Percentiles rank a stretch among this genome's conserved stretches.
These are phyloP conservation scores for Eleginops maclovinus DNA, from an alignment of 2,113 vertebrate species.

Conservation along the genomic window DNA sequence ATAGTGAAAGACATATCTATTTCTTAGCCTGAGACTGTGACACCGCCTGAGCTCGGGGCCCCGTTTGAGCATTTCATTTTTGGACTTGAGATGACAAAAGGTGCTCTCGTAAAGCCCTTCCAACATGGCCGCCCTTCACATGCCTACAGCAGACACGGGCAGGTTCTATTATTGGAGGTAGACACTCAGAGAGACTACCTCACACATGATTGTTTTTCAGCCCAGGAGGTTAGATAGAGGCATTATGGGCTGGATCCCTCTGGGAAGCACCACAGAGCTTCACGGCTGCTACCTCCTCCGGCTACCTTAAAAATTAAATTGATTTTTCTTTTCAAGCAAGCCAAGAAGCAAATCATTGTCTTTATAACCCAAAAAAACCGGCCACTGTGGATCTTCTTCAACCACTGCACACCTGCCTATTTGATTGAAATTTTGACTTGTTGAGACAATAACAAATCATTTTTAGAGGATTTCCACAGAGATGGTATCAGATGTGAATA, in stretches of 20 bases:
- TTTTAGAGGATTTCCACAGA: constrained; percentile 28
- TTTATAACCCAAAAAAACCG: constrained; percentile 47
- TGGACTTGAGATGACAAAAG: constrained; percentile 1
- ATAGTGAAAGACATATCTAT: background rate
- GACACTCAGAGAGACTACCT: constrained; percentile 40
- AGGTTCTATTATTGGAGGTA: constrained; percentile 50
- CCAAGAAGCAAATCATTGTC: constrained; percentile 49
- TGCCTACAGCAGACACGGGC: constrained; percentile 27
- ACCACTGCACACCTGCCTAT: constrained; percentile 18
- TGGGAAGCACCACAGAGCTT: constrained; percentile 35
- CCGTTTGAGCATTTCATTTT: background rate
- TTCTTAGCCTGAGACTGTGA: background rate
- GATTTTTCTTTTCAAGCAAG: constrained; percentile 54
- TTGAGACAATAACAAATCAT: constrained; percentile 37
- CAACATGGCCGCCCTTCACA: constrained; percentile 21
- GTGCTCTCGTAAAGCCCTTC: constrained; percentile 17
- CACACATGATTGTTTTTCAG: constrained; percentile 66
- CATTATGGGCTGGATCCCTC: constrained; percentile 41
- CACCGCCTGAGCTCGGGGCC: background rate
- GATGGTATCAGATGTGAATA: constrained; percentile 19
- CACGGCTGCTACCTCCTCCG: constrained; percentile 9
- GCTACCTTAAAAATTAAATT: constrained; percentile 36
- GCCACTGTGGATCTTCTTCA: constrained; percentile 12
- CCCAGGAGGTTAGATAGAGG: constrained; percentile 44
- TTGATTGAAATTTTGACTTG: constrained; percentile 39